These are phyloP conservation scores for Lymantria dispar DNA, from an alignment of 2,888 invertebrate species.

Conservation along the genomic window DNA sequence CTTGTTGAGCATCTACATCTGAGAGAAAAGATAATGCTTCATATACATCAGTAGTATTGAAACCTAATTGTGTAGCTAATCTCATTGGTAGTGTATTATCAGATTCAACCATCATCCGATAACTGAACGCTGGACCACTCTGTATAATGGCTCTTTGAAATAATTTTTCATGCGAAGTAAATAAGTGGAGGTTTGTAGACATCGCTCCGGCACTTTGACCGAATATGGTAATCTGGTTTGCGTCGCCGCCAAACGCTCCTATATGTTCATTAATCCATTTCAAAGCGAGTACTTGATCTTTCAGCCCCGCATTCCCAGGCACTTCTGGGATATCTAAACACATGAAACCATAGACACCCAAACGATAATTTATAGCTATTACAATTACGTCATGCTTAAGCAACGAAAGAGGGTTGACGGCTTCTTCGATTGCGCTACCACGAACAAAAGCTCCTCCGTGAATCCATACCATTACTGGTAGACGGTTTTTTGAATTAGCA, in stretches of 20 bases:
- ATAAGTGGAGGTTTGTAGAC: slow-evolving; percentile 21
- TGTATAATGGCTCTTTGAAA: slow-evolving; percentile 19
- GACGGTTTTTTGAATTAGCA: slow-evolving; percentile 11
- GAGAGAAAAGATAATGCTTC: slow-evolving; percentile 14
- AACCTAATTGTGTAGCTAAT: slow-evolving; percentile 12
- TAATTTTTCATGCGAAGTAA: slow-evolving; percentile 14
- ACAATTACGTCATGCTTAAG: slow-evolving; percentile 15
- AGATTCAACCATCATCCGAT: not conserved
- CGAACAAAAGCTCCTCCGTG: slow-evolving; percentile 13
- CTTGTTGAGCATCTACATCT: not conserved
- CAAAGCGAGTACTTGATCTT: slow-evolving; percentile 41
- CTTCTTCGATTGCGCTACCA: not conserved
- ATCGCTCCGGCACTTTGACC: slow-evolving; percentile 41
- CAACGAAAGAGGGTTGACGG: not conserved
- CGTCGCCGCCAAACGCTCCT: slow-evolving; percentile 40
- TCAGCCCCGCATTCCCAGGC: slow-evolving; percentile 48
- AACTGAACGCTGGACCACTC: slow-evolving; percentile 11
- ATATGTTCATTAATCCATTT: slow-evolving; percentile 48
- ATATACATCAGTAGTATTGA: slow-evolving; percentile 3
- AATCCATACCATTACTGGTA: slow-evolving; percentile 20
- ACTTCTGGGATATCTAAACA: slow-evolving; percentile 30
- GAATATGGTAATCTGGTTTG: slow-evolving; percentile 28
- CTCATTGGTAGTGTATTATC: slow-evolving; percentile 8
- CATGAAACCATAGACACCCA: slow-evolving; percentile 40
- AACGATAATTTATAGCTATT: slow-evolving; percentile 16